Evolutionary conservation across 2,797 vertebrate genomes (phyloP), one percentile per base, ranked within the genome.

Genomic region (Furcifer pardalis): DNA sequence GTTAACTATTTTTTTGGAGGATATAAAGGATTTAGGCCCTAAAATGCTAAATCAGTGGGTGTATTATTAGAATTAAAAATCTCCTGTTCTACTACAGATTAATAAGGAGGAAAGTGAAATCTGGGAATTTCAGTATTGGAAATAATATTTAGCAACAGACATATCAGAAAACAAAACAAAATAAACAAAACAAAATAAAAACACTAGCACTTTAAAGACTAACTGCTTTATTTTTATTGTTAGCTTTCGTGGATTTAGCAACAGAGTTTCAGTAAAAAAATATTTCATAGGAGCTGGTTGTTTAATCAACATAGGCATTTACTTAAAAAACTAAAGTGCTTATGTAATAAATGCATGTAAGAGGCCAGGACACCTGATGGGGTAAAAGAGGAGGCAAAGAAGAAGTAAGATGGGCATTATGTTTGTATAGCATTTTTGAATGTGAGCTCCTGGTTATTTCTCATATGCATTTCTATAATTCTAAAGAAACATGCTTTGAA

Each of bases 11-110:
- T 32, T 69, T 76, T 32, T 72, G 15, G 30, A 77, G 4, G 44
- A 49, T 23, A 71, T 19, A 30, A 9, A 68, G 52, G 77, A 56
- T 42, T 27, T 32, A 56, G 37, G 9, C 6, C n/a, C 44, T 65
- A 23, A 44, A 60, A 9, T 49, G 32, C 12, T n/a, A 1, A 68
- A 8, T 72, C 27, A 60, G 66, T 37, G 5, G n/a, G 35, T 10
- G 27, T 37, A 66, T 37, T 32, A 62, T 30, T n/a, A 73, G 60
- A 66, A 86, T 81, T 69, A 77, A 81, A 52, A 71, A 73, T 81
- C 46, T 21, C 56, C 62, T n/a, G 40, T n/a, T 19, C 44, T 63
- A 37, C 63, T 19, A 71, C 13, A 10, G 32, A 77, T 81, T 77
- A 62, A 42, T 62, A 60, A 25, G 19, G 30, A 40, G 52, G 19